Conservation (phyloP, 2,797 vertebrate species). For the Ctenopoma kingsleyae region DNA sequence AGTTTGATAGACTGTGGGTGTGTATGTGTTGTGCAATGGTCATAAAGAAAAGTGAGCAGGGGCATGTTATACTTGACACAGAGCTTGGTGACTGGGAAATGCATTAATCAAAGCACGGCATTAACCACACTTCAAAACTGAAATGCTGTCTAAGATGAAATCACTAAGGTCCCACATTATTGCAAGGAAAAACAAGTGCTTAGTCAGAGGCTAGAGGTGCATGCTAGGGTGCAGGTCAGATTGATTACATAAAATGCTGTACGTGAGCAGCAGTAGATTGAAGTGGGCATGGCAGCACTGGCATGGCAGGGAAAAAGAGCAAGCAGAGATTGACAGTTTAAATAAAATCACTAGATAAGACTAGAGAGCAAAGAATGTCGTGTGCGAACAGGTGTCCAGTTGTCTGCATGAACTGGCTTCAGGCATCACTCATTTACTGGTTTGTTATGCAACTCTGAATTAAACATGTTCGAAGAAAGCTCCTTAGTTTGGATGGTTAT, state of each 20-base stretch:
- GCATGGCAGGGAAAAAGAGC: background rate
- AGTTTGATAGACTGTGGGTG: constrained; percentile 10
- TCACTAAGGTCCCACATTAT: background rate
- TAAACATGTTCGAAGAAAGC: background rate
- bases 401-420: constrained; percentile 12
- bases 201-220: background rate
- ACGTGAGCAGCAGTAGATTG: background rate
- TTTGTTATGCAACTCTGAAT: constrained; percentile 3
- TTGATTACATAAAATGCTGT: constrained; percentile 19
- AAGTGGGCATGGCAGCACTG: background rate
- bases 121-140: background rate
- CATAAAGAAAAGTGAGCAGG: constrained; percentile 9
- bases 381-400: background rate
- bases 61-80: constrained; percentile 10
- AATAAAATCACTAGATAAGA: constrained; percentile 19
- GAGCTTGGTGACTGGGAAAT: constrained; percentile 9
- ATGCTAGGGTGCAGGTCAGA: background rate
- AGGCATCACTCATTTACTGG: background rate
- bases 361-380: constrained; percentile 1
- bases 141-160: background rate
- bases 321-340: constrained; percentile 5
- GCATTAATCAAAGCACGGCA: constrained; percentile 2
- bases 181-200: background rate
- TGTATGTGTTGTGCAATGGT: constrained; percentile 3
- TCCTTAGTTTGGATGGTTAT: background rate